Evolutionary conservation across 2,113 vertebrate genomes (phyloP), one percentile per base, ranked within the genome.

Genomic region (Periophthalmodon schlosseri): DNA sequence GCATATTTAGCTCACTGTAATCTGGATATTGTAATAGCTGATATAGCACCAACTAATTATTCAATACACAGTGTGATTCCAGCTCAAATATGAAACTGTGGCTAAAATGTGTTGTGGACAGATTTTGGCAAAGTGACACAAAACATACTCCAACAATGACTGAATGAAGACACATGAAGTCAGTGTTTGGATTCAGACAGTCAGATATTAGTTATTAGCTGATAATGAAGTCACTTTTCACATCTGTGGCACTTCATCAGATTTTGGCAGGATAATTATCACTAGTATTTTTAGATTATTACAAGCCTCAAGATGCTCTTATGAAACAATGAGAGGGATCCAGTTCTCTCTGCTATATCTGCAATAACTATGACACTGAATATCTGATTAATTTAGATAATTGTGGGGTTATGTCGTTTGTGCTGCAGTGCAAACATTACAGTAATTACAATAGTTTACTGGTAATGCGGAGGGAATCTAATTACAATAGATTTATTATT

Each of bases 281-380:
- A 65, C 63, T 16, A 65, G 28, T 44, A 65, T 65, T 65, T 65
- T 44, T 44, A 65, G 34, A 33, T 36, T 65, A 65, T 20, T 64
- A 18, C 34, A 34, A 64, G 28, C 61, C 28, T 64, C 34, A 12
- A n/a, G 34, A 39, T 18, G 34, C 34, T n/a, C 16, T 65, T 39
- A 65, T 39, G 9, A 65, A 65, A 39, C 34, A 44, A 39, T 39
- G 33, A 65, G 16, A 11, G 63, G 4, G 63, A 39, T 20, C n/a
- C 15, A 39, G 39, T 61, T 34, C 24, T 34, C 24, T 18, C 14
- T 16, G 6, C 28, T 34, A 6, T 34, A 34, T 44, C 10, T 44
- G 39, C 39, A 10, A 44, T 8, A 44, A 10, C 39, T 44, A 5
- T 8, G 14, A 33, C 14, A 14, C 15, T 11, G 21, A 24, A 23